A percentile compares a stretch with the other conserved stretches of the same genome.
These are phyloP conservation scores for Molossus molossus DNA, from an alignment of 2,797 vertebrate genomes.

Conservation along the genomic window DNA sequence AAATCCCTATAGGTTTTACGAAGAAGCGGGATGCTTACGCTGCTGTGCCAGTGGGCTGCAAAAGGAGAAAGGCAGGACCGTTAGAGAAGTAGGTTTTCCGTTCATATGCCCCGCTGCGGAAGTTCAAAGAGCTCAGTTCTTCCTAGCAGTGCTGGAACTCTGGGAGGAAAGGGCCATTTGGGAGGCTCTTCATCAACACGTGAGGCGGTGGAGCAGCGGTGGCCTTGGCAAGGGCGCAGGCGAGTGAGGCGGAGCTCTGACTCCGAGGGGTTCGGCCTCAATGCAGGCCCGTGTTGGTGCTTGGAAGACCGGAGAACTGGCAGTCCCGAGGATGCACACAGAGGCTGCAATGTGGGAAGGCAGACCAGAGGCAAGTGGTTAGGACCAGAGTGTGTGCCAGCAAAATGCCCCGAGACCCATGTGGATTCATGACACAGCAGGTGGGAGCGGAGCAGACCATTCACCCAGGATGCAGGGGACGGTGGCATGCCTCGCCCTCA, in stretches of 20 bases:
- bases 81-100: background rate
- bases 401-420: background rate
- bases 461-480: background rate
- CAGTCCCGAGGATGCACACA: background rate
- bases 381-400: background rate
- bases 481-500: background rate
- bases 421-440: background rate
- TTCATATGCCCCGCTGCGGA: background rate
- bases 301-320: background rate
- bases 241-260: constrained; percentile 1
- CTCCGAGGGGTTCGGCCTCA: background rate
- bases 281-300: background rate
- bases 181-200: background rate
- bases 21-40: background rate
- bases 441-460: background rate
- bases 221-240: background rate
- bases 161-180: background rate
- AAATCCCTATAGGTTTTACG: background rate
- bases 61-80: background rate
- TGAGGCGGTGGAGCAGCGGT: background rate
- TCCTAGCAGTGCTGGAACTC: background rate
- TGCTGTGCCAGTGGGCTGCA: background rate
- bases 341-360: background rate
- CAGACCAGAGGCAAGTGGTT: background rate
- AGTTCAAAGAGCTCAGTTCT: background rate